phyloP scores from a whole-genome alignment of 2,797 vertebrate genomes.

The Numenius phaeopus region DNA sequence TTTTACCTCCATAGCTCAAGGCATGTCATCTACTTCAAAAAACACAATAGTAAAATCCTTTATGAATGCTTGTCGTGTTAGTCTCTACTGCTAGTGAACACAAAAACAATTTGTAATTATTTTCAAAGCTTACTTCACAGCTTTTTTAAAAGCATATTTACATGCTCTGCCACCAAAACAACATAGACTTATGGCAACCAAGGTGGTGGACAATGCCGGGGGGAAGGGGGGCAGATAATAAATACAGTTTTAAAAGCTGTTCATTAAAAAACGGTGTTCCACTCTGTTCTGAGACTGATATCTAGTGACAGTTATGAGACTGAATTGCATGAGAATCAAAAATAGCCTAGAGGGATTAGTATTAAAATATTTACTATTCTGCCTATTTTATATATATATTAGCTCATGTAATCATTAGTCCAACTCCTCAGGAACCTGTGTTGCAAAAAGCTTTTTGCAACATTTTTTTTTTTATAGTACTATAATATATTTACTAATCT shows the following conservation, averaged over 20 bases:
- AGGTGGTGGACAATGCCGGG: background rate
- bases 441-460: background rate
- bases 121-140: background rate
- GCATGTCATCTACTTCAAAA: background rate
- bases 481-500: background rate
- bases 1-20: background rate
- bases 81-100: background rate
- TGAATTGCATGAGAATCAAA: background rate
- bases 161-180: background rate
- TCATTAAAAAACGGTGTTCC: background rate
- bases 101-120: background rate
- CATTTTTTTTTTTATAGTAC: background rate
- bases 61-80: background rate
- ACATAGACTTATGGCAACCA: background rate
- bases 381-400: background rate
- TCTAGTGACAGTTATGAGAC: background rate
- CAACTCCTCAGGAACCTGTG: background rate
- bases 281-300: accelerated
- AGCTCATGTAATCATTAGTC: background rate
- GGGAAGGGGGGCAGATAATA: background rate
- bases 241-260: background rate
- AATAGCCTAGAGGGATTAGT: background rate
- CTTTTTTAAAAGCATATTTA: background rate
- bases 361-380: background rate
- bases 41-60: background rate